Conservation (phyloP, 2,888 invertebrate species). For the Enoplolaimus lenunculus region DNA sequence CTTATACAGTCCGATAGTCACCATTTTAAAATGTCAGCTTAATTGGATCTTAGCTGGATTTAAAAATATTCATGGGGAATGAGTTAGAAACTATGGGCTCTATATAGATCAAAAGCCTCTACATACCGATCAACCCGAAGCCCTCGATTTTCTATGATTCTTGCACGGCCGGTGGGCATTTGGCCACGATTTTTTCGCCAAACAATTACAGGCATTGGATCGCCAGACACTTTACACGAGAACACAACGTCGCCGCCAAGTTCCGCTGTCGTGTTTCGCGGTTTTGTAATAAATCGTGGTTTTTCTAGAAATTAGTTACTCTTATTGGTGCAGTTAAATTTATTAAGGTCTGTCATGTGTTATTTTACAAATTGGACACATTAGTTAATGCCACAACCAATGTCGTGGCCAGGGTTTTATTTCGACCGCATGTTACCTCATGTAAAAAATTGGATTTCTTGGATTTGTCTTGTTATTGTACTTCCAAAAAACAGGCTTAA, state of each 20-base stretch:
- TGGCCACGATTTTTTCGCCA: slow-evolving; percentile 34
- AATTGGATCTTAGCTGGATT: no score
- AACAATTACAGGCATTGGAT: slow-evolving; percentile 32
- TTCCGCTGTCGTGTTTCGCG: slow-evolving; percentile 23
- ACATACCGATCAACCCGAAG: slow-evolving; percentile 35
- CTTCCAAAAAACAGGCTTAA: no score
- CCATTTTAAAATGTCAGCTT: no score
- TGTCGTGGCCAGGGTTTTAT: no score
- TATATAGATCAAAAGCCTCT: no score
- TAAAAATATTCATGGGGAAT: no score
- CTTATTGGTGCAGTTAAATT: not conserved
- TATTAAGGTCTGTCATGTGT: not conserved
- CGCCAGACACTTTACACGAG: slow-evolving; percentile 37
- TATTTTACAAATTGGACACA: not conserved
- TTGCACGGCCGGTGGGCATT: slow-evolving; percentile 37
- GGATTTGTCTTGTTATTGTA: no score
- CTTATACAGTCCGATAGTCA: no score
- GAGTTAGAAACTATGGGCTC: no score
- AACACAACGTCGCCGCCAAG: slow-evolving; percentile 38
- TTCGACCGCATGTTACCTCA: no score
- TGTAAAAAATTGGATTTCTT: no score
- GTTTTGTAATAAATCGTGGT: slow-evolving; percentile 33
- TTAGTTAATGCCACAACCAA: no score
- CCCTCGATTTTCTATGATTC: slow-evolving; percentile 36
- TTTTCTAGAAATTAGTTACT: slow-evolving; percentile 32